Percentiles rank a stretch among this genome's conserved stretches.
phyloP scores from a whole-genome alignment of 2,113 vertebrate species.

The Heterocephalus glaber region DNA sequence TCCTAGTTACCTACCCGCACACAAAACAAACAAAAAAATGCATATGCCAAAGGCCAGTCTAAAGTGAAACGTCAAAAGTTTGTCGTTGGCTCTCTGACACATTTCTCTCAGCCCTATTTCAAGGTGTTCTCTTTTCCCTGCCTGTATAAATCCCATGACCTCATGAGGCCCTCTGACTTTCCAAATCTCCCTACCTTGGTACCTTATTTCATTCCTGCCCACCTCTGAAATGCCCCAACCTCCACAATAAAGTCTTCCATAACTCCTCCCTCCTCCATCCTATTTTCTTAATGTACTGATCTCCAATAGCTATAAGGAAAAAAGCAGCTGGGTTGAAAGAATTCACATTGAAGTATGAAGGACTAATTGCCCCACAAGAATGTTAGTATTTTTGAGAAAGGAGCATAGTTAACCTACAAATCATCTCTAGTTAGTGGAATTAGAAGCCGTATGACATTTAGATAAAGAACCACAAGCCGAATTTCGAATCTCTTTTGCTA shows the following conservation, averaged over 20 bases:
- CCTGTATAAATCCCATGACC: not conserved
- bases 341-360: not conserved
- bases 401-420: not conserved
- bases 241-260: constrained; percentile 6
- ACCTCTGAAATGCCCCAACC: not conserved
- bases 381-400: constrained; percentile 28
- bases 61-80: not conserved
- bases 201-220: not conserved
- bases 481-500: constrained; percentile 10
- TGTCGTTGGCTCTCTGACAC: not conserved
- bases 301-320: not conserved
- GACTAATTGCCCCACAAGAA: not conserved
- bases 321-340: constrained; percentile 13
- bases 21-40: not conserved
- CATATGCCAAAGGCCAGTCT: not conserved
- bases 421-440: constrained; percentile 17
- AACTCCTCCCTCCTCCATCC: not conserved
- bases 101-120: not conserved
- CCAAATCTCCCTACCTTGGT: not conserved
- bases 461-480: not conserved
- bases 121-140: not conserved
- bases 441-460: not conserved
- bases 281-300: constrained; percentile 11
- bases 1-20: constrained; percentile 25
- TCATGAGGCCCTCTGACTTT: not conserved